Percentiles rank a stretch among this genome's conserved stretches.
These are phyloP conservation scores for Pomatorhinus ruficollis DNA, from an alignment of 2,113 vertebrate species.

Conservation along the genomic window DNA sequence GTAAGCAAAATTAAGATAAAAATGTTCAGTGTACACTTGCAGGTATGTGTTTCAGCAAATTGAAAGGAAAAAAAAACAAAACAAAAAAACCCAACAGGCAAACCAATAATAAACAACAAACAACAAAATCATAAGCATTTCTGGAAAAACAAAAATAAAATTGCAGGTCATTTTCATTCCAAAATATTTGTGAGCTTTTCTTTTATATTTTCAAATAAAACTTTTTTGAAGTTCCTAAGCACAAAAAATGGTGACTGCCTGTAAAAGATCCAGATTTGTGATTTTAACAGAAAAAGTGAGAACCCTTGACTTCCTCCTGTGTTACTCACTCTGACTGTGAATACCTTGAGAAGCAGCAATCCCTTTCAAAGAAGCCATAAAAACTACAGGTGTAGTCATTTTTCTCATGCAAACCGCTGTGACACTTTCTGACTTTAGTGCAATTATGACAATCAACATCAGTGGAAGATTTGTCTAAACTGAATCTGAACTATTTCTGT, in stretches of 20 bases:
- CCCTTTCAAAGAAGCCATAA: not conserved
- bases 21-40: not conserved
- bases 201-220: not conserved
- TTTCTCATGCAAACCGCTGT: not conserved
- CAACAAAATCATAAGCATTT: not conserved
- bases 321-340: not conserved
- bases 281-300: not conserved
- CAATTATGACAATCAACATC: not conserved
- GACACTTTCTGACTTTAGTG: not conserved
- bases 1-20: not conserved
- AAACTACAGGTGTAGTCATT: not conserved
- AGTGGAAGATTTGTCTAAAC: not conserved
- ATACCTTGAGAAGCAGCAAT: not conserved
- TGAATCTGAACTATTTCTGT: not conserved
- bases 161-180: accelerated
- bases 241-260: not conserved
- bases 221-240: not conserved
- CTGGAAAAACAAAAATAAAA: not conserved
- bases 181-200: not conserved
- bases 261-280: not conserved
- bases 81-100: too few species aligned
- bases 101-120: not conserved
- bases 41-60: not conserved
- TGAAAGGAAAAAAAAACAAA: not conserved
- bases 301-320: not conserved